Percentiles rank a stretch among this genome's conserved stretches.
These are phyloP conservation scores for Petrosia ficiformis DNA, from an alignment of 37 sponge, comb jelly and placozoan species.

Conservation along the genomic window DNA sequence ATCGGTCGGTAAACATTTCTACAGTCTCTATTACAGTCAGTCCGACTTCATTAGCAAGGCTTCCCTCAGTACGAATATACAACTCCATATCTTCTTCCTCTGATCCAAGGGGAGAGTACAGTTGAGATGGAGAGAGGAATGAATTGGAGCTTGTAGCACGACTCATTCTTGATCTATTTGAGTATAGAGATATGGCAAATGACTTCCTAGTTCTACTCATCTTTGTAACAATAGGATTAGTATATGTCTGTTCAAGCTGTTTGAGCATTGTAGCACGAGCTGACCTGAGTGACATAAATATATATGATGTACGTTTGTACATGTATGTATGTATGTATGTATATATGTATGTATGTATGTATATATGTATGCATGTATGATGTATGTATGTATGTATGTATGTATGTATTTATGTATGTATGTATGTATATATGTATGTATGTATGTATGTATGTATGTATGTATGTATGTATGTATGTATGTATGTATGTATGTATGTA, in stretches of 20 bases:
- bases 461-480: neutral
- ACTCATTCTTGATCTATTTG: neutral
- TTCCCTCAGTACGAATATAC: conserved; percentile 17
- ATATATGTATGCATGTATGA: too few relatives aligned
- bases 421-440: neutral
- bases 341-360: too few relatives aligned
- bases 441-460: neutral
- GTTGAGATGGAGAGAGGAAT: neutral
- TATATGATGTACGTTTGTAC: too few relatives aligned
- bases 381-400: too few relatives aligned
- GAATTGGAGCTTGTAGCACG: neutral
- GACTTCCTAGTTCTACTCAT: neutral
- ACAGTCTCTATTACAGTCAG: conserved; percentile 63
- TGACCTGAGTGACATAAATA: too few relatives aligned
- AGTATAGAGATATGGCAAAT: neutral
- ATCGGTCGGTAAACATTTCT: conserved; percentile 61
- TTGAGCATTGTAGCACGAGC: neutral
- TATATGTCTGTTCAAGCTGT: neutral
- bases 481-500: neutral
- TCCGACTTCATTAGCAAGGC: conserved; percentile 78
- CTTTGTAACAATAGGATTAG: neutral
- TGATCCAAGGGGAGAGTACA: neutral
- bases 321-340: neutral
- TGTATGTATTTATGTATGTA: too few relatives aligned
- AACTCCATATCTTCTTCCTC: conserved; percentile 7